Percentiles rank a stretch among this genome's conserved stretches.
Evolutionary conservation across 2,113 vertebrate genomes (phyloP).

Genomic region (cattle (Bos taurus)): DNA sequence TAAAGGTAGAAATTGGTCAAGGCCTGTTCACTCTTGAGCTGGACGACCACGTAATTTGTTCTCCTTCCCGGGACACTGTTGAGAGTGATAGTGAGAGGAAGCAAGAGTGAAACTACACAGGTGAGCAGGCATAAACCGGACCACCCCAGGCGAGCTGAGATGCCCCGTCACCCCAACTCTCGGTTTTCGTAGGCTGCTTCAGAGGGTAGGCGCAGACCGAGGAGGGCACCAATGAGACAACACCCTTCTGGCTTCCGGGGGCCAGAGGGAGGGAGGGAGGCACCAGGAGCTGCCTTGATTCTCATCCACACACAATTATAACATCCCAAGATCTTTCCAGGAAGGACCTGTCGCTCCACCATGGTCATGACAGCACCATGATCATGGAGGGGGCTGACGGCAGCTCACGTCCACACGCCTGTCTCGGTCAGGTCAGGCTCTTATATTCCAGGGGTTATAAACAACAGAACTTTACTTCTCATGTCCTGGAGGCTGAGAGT

Average conservation of each 20-base stretch:
- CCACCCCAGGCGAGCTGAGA: background rate
- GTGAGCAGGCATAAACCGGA: background rate
- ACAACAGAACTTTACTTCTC: background rate
- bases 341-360: background rate
- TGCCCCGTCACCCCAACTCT: background rate
- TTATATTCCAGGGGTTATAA: background rate
- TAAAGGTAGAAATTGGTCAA: background rate
- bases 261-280: background rate
- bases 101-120: background rate
- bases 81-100: background rate
- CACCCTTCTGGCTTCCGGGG: background rate
- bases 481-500: background rate
- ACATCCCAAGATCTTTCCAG: background rate
- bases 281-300: background rate
- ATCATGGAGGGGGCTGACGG: background rate
- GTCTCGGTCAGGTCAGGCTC: background rate
- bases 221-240: background rate
- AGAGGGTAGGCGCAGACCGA: background rate
- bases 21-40: background rate
- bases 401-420: no score
- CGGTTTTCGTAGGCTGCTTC: background rate
- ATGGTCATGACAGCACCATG: background rate
- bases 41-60: background rate
- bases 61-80: background rate
- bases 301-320: background rate